Evolutionary conservation across 1,140 invertebrate species (phyloP).

Genomic region (Ceratina calcarata): DNA sequence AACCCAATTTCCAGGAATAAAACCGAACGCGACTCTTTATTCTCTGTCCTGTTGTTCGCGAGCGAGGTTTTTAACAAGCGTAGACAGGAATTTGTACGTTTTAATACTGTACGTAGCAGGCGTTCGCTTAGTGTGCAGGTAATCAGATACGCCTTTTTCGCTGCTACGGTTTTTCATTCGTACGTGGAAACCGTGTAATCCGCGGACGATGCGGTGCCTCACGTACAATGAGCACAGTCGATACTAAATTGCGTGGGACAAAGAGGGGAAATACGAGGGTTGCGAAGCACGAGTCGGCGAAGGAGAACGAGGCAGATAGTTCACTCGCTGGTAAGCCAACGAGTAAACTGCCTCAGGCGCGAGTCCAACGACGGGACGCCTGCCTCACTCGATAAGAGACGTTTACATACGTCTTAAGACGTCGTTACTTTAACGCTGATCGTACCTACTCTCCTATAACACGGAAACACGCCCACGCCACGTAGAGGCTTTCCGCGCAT

Average conservation of each 20-base stretch:
- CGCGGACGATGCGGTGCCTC: conserved; percentile 58
- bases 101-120: background rate
- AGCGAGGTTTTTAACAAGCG: too few relatives aligned
- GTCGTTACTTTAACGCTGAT: conserved; percentile 58
- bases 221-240: conserved; percentile 61
- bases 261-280: background rate
- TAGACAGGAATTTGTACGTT: too few relatives aligned
- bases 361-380: conserved; percentile 49
- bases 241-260: conserved; percentile 26
- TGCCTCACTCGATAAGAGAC: conserved; percentile 61
- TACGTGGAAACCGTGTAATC: conserved; percentile 64
- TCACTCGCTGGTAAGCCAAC: conserved; percentile 44
- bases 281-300: background rate
- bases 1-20: too few relatives aligned
- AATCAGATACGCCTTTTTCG: conserved; percentile 40
- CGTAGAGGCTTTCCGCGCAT: background rate
- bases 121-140: conserved; percentile 41
- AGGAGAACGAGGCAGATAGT: conserved; percentile 31
- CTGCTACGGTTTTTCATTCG: conserved; percentile 8
- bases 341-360: conserved; percentile 49
- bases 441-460: conserved; percentile 50
- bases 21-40: too few relatives aligned
- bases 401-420: conserved; percentile 64
- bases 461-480: conserved; percentile 25
- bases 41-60: too few relatives aligned